Conservation (phyloP, 2,113 vertebrate genomes). For the Steatornis caripensis region DNA sequence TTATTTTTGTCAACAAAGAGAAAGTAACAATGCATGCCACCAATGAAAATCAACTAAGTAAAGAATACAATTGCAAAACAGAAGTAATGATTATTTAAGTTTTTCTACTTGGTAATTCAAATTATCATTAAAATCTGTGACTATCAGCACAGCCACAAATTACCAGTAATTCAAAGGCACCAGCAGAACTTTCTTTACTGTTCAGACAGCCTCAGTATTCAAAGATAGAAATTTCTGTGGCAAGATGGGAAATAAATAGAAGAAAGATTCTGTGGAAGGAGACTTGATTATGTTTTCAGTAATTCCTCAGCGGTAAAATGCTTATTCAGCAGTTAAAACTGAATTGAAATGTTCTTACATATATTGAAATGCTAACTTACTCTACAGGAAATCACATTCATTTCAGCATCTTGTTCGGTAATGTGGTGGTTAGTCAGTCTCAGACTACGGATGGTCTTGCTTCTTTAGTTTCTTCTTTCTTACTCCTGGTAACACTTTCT, state of each 20-base stretch:
- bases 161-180: background rate
- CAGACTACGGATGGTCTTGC: background rate
- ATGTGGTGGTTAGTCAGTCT: background rate
- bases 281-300: background rate
- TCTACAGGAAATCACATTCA: background rate
- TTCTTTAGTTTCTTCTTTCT: background rate
- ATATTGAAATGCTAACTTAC: background rate
- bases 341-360: background rate
- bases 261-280: background rate
- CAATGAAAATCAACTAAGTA: background rate
- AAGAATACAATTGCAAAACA: background rate
- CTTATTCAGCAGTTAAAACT: background rate
- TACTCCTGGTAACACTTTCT: background rate
- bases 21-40: background rate
- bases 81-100: background rate
- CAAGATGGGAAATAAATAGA: background rate
- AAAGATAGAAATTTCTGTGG: background rate
- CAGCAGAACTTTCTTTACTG: background rate
- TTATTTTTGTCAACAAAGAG: background rate
- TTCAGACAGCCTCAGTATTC: background rate
- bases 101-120: background rate
- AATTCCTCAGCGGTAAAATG: background rate
- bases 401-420: background rate
- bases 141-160: background rate
- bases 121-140: background rate